Percentiles rank a stretch among this genome's conserved stretches.
These are phyloP conservation scores for Peromyscus californicus DNA, from an alignment of 2,113 vertebrate species.

Conservation along the genomic window DNA sequence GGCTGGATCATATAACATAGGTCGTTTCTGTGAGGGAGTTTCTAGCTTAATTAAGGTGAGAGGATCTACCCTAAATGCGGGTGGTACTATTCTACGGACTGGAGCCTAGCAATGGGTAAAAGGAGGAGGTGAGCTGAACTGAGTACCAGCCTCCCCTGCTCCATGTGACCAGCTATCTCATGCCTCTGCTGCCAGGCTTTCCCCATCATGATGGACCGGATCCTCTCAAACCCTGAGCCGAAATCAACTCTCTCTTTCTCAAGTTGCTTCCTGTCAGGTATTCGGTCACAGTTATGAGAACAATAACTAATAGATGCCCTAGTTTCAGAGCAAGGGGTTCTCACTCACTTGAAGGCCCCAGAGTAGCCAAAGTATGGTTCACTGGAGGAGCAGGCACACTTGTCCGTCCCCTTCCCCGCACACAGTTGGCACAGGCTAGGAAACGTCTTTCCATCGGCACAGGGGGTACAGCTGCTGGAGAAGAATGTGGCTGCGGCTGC, in stretches of 20 bases:
- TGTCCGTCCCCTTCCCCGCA: background rate
- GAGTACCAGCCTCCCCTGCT: background rate
- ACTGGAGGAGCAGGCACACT: conserved; percentile 60
- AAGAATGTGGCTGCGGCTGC: conserved; percentile 64
- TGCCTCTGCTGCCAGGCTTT: background rate
- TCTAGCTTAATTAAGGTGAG: background rate
- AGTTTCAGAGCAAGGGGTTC: background rate
- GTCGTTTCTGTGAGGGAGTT: background rate
- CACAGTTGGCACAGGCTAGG: conserved; percentile 64
- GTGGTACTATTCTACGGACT: background rate
- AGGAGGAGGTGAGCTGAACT: background rate
- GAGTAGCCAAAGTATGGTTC: conserved; percentile 74
- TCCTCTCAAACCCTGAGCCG: background rate
- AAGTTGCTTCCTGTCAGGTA: background rate
- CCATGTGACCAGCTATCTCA: background rate
- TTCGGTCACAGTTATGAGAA: background rate
- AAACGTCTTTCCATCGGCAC: background rate
- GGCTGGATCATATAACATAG: background rate
- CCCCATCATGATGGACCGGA: background rate
- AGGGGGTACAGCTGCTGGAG: conserved; percentile 73
- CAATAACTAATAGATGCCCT: background rate
- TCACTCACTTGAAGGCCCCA: conserved; percentile 78
- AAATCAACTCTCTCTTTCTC: background rate
- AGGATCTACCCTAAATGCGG: background rate
- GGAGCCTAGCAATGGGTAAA: background rate